phyloP scores from a whole-genome alignment of 2,797 vertebrate species.

The Melanotaenia boesemani region DNA sequence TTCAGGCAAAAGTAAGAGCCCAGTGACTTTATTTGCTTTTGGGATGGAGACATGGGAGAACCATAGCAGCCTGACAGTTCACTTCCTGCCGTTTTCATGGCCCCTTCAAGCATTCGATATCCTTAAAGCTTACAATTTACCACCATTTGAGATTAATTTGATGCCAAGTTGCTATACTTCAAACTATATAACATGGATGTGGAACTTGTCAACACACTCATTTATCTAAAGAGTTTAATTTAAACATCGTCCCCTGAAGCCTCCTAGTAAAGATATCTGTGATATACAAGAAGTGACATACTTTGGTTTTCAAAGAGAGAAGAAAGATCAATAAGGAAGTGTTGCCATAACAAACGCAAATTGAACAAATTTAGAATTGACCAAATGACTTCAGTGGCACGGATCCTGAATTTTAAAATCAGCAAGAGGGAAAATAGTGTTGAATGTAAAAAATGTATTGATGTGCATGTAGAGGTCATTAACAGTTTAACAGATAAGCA shows the following conservation, averaged over 20 bases:
- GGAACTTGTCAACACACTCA: not conserved
- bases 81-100: not conserved
- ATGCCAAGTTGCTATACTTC: not conserved
- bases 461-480: not conserved
- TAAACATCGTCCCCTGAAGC: not conserved
- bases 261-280: not conserved
- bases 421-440: not conserved
- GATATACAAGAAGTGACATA: not conserved
- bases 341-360: not conserved
- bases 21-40: not conserved
- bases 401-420: not conserved
- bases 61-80: not conserved
- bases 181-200: not conserved
- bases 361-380: not conserved
- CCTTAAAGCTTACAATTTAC: not conserved
- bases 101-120: not conserved
- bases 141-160: not conserved
- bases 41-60: not conserved
- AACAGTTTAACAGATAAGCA: too few species aligned
- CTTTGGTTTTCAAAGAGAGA: not conserved
- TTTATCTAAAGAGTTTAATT: not conserved
- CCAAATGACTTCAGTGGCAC: not conserved
- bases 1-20: not conserved
- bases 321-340: not conserved
- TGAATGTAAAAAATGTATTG: not conserved